Evolutionary conservation across 37 sponge, comb jelly and placozoan species (phyloP), one percentile per base, ranked within the genome.

Genomic region (Crambe crambe): DNA sequence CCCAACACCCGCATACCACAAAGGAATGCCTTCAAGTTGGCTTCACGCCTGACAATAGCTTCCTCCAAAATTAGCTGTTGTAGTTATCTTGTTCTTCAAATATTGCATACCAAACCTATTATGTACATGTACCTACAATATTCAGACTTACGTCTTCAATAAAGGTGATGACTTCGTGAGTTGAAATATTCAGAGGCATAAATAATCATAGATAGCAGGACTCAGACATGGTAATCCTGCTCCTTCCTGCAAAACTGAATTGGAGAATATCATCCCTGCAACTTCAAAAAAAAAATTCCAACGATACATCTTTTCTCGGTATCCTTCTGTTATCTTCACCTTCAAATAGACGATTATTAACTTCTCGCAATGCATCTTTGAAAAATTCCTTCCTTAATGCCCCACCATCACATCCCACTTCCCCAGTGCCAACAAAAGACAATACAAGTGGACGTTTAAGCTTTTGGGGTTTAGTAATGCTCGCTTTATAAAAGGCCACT

Each of bases 201-300:
- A n/a, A n/a, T n/a, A n/a, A n/a, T n/a, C n/a, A n/a, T n/a, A n/a
- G n/a, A n/a, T n/a, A n/a, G n/a, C n/a, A n/a, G n/a, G n/a, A n/a
- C n/a, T n/a, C n/a, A n/a, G n/a, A n/a, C n/a, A n/a, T n/a, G n/a
- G n/a, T n/a, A n/a, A n/a, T n/a, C n/a, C n/a, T n/a, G n/a, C n/a
- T n/a, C n/a, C n/a, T n/a, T n/a, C n/a, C 31, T 76, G 88, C 20
- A 80, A 15, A 38, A 87, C 70, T 21, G 88, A 87, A 69, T 87
- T 81, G 30, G 56, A 77, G 41, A 87, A 22, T 31, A 87, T 4
- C 76, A 87, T 75, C 41, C 88, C 88, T 38, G 56, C 42, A 2
- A 81, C 37, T 69, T 81, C 78, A n/a, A 51, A 68, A 87, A 9
- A 58, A 0, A 5, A 57, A 27, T 60, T 87, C 82, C 32, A 80